Base-by-base conservation (phyloP, 1,140 invertebrate genomes). In the Littorina saxatilis region DNA sequence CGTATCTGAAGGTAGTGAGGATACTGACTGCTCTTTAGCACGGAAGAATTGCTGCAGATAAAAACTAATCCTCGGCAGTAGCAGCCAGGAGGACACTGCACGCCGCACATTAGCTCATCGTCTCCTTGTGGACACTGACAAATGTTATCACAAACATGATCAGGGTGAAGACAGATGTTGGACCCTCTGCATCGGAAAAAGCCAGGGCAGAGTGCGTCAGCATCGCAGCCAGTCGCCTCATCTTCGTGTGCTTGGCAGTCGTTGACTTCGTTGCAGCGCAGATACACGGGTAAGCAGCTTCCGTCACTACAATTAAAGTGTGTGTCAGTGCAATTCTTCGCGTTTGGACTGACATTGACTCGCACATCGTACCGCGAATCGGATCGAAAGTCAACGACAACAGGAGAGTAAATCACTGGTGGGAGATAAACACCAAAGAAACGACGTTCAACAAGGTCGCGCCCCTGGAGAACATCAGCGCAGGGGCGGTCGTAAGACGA, bases 31-130 rank as follows among this genome's bases (percentile, higher is more conserved):
- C 27, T 37, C 13, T 63, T 61, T 1, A 35, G 13, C 20, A 7
- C 23, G 20, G 70, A 27, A 5, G 47, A 13, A 23, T 70, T 40
- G 15, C 35, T 20, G 20, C 81, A 79, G 13, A 47, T 32, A 32
- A 77, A 55, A 1, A 52, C 47, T n/a, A 27, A 50, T 55, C 79
- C 11, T 29, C 29, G n/a, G n/a, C n/a, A n/a, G n/a, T n/a, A n/a
- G n/a, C 68, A 81, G 43, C 20, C 68, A 90, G 39, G 85, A 91
- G 43, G 73, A 32, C 39, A 32, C 20, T 11, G 37, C 37, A 75
- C 15, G n/a, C 73, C 50, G 43, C 78, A 84, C 29, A 82, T 63
- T 37, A 47, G n/a, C 55, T 82, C 81, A 35, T 85, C 76, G 35
- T 82, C 81, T 40, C 43, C 32, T 32, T 79, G 61, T 47, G 78